These are phyloP conservation scores for Seriola quinqueradiata DNA, from an alignment of 2,113 vertebrate genomes.

Conservation along the genomic window DNA sequence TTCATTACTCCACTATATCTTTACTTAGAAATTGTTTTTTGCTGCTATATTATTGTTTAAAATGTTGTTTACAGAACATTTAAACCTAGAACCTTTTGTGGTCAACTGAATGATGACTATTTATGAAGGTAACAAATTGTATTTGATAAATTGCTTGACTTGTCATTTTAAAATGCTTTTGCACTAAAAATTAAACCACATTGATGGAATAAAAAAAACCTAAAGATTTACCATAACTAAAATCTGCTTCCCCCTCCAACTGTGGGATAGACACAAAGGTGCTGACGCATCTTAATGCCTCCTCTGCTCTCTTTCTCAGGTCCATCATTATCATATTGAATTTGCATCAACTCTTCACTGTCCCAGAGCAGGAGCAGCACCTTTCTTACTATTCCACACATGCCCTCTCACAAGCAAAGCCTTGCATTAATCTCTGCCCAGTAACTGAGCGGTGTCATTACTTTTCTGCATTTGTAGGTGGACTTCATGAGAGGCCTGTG, in stretches of 20 bases:
- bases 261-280: constrained; percentile 55
- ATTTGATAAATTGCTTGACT: constrained; percentile 1
- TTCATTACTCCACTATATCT: too few relatives aligned
- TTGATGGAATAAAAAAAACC: not conserved
- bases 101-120: not conserved
- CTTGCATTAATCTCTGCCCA: constrained; percentile 57
- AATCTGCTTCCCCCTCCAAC: constrained; percentile 21
- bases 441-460: constrained; percentile 34
- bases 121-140: not conserved
- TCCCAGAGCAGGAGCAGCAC: constrained; percentile 53
- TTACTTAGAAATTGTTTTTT: too few relatives aligned
- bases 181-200: not conserved
- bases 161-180: not conserved
- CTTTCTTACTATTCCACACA: constrained; percentile 69
- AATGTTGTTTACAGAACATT: too few relatives aligned
- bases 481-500: constrained; percentile 11
- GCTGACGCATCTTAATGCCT: constrained; percentile 64
- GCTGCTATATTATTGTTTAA: too few relatives aligned
- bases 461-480: constrained; percentile 15
- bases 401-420: constrained; percentile 58
- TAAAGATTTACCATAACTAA: constrained; percentile 26
- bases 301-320: constrained; percentile 51
- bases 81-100: too few relatives aligned
- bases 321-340: constrained; percentile 69
- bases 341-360: constrained; percentile 69